Percentiles rank a stretch among this genome's conserved stretches.
Conservation (phyloP, 1,140 invertebrate genomes). For the Anastrepha obliqua region DNA sequence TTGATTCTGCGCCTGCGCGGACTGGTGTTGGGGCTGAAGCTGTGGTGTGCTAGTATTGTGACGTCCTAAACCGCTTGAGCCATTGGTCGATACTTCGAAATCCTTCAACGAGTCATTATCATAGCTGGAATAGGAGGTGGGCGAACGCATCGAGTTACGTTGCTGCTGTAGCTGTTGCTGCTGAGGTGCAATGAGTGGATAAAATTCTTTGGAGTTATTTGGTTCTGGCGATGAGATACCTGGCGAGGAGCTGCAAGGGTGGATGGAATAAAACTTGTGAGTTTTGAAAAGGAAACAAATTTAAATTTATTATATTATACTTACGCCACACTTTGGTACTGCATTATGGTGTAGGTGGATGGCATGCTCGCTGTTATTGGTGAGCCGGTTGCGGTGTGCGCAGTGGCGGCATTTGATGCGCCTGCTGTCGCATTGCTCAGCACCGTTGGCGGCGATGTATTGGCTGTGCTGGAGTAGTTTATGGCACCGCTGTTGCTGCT, state of each 20-base stretch:
- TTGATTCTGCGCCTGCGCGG: slow-evolving; percentile 57
- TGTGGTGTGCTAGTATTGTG: slow-evolving; percentile 68
- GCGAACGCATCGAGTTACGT: slow-evolving; percentile 64
- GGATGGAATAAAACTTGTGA: slow-evolving; percentile 1
- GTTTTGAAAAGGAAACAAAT: neutral
- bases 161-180: slow-evolving; percentile 56
- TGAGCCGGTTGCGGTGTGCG: neutral
- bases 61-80: slow-evolving; percentile 53
- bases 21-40: slow-evolving; percentile 60
- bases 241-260: slow-evolving; percentile 53
- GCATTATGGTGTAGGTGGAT: slow-evolving; percentile 53
- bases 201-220: slow-evolving; percentile 60
- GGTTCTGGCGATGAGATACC: slow-evolving; percentile 64
- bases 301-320: neutral
- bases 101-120: slow-evolving; percentile 72
- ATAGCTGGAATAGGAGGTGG: slow-evolving; percentile 70
- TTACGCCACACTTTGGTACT: slow-evolving; percentile 56
- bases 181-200: slow-evolving; percentile 54
- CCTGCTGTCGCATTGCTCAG: neutral
- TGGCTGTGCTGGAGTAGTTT: slow-evolving; percentile 40
- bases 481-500: slow-evolving; percentile 54
- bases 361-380: neutral
- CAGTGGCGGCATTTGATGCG: neutral
- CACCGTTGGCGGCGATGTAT: slow-evolving; percentile 1
- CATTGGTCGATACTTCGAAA: slow-evolving; percentile 65